A percentile compares a stretch with the other conserved stretches of the same genome.
These are phyloP conservation scores for Myotis yumanensis DNA, from an alignment of 2,113 vertebrate species.

Conservation along the genomic window DNA sequence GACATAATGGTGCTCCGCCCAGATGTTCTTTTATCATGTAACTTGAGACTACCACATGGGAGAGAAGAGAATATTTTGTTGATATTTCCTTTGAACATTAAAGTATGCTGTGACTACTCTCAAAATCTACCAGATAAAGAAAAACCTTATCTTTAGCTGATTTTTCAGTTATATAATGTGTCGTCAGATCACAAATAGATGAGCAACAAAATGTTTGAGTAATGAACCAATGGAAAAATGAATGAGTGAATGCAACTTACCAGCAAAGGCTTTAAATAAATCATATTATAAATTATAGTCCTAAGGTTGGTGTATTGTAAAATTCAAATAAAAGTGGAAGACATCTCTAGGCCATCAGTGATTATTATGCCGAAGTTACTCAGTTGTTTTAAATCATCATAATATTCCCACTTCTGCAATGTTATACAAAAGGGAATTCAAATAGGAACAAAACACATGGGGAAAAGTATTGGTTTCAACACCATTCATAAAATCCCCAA, in stretches of 20 bases:
- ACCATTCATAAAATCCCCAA: neutral
- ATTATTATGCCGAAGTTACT: neutral
- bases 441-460: neutral
- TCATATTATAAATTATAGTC: neutral
- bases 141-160: neutral
- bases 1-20: neutral
- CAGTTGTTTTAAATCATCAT: neutral
- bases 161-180: neutral
- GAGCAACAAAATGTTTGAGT: neutral
- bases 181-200: neutral
- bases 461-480: constrained; percentile 16
- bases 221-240: neutral
- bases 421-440: constrained; percentile 25
- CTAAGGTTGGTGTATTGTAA: neutral
- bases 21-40: neutral
- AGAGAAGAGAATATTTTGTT: constrained; percentile 23
- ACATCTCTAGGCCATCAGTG: neutral
- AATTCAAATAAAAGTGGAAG: constrained; percentile 32
- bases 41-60: neutral
- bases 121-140: neutral
- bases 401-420: neutral
- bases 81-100: constrained; percentile 13
- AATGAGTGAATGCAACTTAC: neutral
- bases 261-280: constrained; percentile 3
- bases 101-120: neutral